phyloP scores from a whole-genome alignment of 1,140 invertebrate species.

The Lepidostoma basale region DNA sequence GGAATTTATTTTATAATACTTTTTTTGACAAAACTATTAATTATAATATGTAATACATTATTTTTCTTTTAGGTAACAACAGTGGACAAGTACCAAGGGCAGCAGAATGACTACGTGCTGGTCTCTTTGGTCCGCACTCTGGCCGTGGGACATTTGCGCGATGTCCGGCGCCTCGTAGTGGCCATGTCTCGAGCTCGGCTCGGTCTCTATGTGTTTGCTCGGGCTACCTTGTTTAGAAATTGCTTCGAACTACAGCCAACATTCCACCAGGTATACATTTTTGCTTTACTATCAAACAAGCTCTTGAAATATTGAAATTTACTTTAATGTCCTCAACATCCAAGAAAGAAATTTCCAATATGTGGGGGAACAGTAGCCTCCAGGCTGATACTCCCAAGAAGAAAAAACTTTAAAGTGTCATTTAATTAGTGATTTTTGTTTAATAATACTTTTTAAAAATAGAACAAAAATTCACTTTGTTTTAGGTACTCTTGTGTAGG shows the following conservation, averaged over 20 bases:
- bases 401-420: too few relatives aligned
- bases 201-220: slow-evolving; percentile 95
- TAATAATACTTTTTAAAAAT: too few relatives aligned
- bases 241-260: slow-evolving; percentile 96
- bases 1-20: too few relatives aligned
- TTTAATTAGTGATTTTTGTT: too few relatives aligned
- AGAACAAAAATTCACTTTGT: too few relatives aligned
- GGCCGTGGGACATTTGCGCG: slow-evolving; percentile 94
- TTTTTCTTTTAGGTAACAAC: slow-evolving; percentile 73
- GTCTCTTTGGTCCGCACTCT: slow-evolving; percentile 94
- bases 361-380: too few relatives aligned
- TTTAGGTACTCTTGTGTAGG: too few relatives aligned
- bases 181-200: slow-evolving; percentile 98
- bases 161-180: slow-evolving; percentile 95
- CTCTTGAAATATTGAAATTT: background rate
- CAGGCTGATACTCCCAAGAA: too few relatives aligned
- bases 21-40: too few relatives aligned
- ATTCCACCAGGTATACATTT: slow-evolving; percentile 78
- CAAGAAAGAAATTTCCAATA: too few relatives aligned
- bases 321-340: too few relatives aligned
- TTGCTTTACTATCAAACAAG: background rate
- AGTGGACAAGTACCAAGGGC: slow-evolving; percentile 99
- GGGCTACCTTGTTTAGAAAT: slow-evolving; percentile 91
- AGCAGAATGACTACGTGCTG: slow-evolving; percentile 98
- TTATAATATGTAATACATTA: too few relatives aligned